phyloP scores from a whole-genome alignment of 1,140 invertebrate species.

The Hydropsyche tenuis region DNA sequence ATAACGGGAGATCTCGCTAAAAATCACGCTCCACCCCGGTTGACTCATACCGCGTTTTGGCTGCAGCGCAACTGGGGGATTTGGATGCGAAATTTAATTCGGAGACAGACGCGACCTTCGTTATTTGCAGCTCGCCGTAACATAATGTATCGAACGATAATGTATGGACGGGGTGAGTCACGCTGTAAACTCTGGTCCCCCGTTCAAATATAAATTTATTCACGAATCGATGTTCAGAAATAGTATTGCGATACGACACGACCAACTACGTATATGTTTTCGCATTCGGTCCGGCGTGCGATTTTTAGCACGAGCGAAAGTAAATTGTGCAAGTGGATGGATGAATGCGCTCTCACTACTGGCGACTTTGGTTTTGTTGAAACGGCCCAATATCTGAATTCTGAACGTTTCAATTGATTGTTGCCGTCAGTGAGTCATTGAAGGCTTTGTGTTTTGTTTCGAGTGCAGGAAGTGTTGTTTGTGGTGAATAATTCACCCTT shows the following conservation, averaged over 20 bases:
- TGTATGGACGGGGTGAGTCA: slow-evolving; percentile 9
- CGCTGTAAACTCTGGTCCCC: too few relatives aligned
- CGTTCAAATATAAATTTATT: neutral
- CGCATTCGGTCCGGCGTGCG: neutral
- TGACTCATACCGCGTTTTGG: slow-evolving; percentile 33
- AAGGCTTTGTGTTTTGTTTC: neutral
- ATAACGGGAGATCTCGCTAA: slow-evolving; percentile 18
- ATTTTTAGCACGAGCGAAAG: neutral
- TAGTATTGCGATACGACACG: neutral
- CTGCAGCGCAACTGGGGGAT: slow-evolving; percentile 29
- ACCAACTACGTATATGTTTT: neutral
- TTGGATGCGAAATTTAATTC: slow-evolving; percentile 31
- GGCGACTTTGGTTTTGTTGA: too few relatives aligned
- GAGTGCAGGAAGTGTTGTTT: slow-evolving; percentile 5
- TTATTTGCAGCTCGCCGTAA: slow-evolving; percentile 13
- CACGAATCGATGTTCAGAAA: neutral
- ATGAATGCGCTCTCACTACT: neutral
- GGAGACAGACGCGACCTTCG: slow-evolving; percentile 21
- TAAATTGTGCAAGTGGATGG: slow-evolving; percentile 11
- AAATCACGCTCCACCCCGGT: slow-evolving; percentile 34
- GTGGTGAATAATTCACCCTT: neutral
- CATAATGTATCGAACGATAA: neutral
- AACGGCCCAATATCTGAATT: too few relatives aligned
- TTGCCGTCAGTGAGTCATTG: neutral
- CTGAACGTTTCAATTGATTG: neutral